A percentile compares a stretch with the other conserved stretches of the same genome.
Evolutionary conservation across 2,888 invertebrate genomes (phyloP).

Genomic region (Deilephila elpenor): DNA sequence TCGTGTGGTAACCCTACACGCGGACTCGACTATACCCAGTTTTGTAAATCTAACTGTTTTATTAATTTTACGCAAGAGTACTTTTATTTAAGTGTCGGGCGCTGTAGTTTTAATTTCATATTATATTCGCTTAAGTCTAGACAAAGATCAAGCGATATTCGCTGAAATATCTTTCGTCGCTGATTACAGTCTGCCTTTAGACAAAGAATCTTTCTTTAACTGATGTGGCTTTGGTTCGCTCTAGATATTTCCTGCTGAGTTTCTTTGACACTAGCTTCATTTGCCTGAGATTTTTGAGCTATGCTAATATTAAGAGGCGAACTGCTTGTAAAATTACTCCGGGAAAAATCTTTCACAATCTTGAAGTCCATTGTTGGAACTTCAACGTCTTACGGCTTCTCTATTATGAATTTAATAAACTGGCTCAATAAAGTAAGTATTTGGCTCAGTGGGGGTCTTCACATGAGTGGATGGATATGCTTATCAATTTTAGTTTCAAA

Average conservation of each 20-base stretch:
- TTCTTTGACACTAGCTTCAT: constrained; percentile 3
- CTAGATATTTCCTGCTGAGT: background rate
- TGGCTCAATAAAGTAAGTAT: no score
- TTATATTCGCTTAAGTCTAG: constrained; percentile 3
- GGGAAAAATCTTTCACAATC: background rate
- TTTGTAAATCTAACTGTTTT: constrained; percentile 22
- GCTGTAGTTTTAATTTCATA: constrained; percentile 7
- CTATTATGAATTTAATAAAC: no score
- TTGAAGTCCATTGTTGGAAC: no score
- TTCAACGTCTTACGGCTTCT: no score
- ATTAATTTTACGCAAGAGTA: constrained; percentile 21
- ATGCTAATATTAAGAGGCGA: background rate
- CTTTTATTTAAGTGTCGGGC: background rate
- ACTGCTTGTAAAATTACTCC: background rate
- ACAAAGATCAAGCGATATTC: background rate
- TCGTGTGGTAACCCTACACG: background rate
- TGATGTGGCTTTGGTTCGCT: background rate
- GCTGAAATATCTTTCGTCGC: background rate
- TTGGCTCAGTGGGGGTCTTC: no score
- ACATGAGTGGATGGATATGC: no score
- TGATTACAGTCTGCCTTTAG: background rate
- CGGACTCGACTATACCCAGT: constrained; percentile 6
- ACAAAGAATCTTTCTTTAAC: background rate
- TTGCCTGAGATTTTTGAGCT: background rate
- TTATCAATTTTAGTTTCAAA: no score